Evolutionary conservation across 2,797 vertebrate genomes (phyloP).

Genomic region (Coccyzus lansbergi): DNA sequence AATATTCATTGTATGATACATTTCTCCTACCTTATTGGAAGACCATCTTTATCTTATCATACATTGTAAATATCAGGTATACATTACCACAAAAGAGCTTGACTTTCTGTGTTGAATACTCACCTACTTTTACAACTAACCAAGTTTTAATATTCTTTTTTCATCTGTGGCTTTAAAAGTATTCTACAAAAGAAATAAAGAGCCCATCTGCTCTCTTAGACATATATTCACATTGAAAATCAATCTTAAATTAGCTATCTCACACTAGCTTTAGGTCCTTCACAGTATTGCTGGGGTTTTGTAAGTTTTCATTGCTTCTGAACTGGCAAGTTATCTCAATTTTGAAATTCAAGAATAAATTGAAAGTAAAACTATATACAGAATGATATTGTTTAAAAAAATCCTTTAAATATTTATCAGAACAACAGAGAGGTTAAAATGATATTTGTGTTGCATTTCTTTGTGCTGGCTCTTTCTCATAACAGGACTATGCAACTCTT

Average conservation of each 20-base stretch:
- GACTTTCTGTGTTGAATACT: background rate
- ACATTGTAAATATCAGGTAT: background rate
- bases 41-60: background rate
- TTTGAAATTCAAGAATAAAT: background rate
- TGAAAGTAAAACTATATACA: background rate
- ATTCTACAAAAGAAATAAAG: background rate
- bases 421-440: background rate
- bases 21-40: background rate
- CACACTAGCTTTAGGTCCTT: background rate
- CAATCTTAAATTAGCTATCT: background rate
- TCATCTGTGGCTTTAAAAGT: background rate
- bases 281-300: background rate
- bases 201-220: background rate
- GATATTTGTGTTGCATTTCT: background rate
- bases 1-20: background rate
- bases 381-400: background rate
- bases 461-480: background rate
- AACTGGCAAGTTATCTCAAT: background rate
- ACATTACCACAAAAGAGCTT: accelerated
- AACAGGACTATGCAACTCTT: background rate
- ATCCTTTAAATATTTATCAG: background rate
- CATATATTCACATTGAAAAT: background rate
- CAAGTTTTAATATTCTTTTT: background rate
- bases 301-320: background rate
- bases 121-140: background rate